These are phyloP conservation scores for Pseudonaja textilis DNA, from an alignment of 2,113 vertebrate genomes.

Conservation along the genomic window DNA sequence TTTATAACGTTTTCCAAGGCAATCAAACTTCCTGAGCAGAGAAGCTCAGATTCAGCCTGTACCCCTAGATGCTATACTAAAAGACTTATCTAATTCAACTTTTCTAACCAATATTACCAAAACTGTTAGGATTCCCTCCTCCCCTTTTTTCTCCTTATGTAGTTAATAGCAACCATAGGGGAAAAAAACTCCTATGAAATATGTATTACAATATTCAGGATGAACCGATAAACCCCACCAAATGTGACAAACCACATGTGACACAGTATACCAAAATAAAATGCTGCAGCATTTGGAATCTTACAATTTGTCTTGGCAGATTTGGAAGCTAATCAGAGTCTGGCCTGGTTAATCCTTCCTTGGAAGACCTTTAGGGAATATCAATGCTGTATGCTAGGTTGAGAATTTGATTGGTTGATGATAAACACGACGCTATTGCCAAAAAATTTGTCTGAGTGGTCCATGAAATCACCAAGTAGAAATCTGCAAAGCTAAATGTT, in stretches of 20 bases:
- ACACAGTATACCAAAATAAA: background rate
- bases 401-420: background rate
- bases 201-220: background rate
- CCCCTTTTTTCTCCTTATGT: background rate
- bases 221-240: background rate
- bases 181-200: background rate
- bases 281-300: background rate
- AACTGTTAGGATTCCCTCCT: background rate
- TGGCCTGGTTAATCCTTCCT: background rate
- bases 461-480: background rate
- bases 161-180: background rate
- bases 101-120: background rate
- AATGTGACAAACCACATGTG: background rate
- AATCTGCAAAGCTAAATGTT: background rate
- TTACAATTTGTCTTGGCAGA: background rate
- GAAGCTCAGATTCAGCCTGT: background rate
- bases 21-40: background rate
- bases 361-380: background rate
- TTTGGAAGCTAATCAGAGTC: background rate
- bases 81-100: background rate
- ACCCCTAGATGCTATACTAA: background rate
- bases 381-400: background rate
- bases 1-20: background rate
- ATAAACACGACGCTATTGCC: background rate
- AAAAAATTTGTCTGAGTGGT: background rate